phyloP scores from a whole-genome alignment of 2,113 vertebrate species.

The Procapra przewalskii region DNA sequence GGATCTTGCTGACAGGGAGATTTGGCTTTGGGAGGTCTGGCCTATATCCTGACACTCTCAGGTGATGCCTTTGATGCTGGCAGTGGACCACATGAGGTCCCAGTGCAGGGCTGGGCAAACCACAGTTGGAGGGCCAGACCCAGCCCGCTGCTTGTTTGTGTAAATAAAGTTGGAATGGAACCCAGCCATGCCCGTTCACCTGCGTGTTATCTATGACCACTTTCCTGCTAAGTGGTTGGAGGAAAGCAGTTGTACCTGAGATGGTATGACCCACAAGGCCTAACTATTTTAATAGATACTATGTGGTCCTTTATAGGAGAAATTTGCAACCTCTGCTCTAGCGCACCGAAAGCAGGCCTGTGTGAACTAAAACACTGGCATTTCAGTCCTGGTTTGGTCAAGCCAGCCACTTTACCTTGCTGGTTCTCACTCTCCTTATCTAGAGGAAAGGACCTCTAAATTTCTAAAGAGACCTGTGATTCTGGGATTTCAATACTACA shows the following conservation, averaged over 20 bases:
- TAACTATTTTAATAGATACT: conserved; percentile 12
- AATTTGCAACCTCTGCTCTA: not conserved
- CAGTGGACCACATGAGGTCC: not conserved
- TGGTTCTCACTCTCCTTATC: not conserved
- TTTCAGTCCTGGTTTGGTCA: not conserved
- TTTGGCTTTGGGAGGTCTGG: not conserved
- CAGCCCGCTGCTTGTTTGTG: not conserved
- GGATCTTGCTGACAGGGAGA: not conserved
- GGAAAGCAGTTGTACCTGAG: not conserved
- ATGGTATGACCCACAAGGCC: not conserved
- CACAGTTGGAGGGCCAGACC: not conserved
- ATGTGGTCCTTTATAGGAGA: not conserved
- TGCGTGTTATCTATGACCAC: not conserved
- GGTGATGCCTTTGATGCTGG: not conserved
- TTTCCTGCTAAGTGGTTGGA: not conserved
- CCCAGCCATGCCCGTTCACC: not conserved
- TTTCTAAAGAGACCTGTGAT: not conserved
- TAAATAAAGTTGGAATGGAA: conserved; percentile 31
- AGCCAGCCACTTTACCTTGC: not conserved
- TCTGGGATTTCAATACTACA: not conserved
- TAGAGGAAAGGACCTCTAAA: not conserved
- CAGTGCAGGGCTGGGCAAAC: not conserved
- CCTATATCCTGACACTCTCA: not conserved
- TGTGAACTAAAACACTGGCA: not conserved
- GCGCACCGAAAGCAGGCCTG: not conserved